Percentiles rank a stretch among this genome's conserved stretches.
Conservation (phyloP, 2,888 invertebrate species). For the Biston stratarius region DNA sequence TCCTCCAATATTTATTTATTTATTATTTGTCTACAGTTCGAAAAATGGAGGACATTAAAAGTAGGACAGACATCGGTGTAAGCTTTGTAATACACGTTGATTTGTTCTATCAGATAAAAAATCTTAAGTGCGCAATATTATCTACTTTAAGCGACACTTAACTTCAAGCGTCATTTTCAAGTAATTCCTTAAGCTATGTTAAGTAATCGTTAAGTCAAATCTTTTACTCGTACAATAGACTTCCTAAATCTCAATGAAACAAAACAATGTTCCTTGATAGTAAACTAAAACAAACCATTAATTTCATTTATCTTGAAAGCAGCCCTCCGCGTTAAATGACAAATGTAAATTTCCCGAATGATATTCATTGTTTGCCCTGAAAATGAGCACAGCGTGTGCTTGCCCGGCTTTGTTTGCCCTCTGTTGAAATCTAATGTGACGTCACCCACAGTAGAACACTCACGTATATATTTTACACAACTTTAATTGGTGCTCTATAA, state of each 20-base stretch:
- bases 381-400: constrained; percentile 73
- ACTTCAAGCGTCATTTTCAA: not conserved
- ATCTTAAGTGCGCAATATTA: no score
- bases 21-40: no score
- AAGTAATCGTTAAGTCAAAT: not conserved
- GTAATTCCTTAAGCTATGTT: not conserved
- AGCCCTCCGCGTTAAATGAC: constrained; percentile 44
- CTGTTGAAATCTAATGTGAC: constrained; percentile 74
- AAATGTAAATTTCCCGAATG: constrained; percentile 60
- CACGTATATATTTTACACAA: constrained; percentile 62
- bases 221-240: not conserved
- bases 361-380: constrained; percentile 66
- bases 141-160: no score
- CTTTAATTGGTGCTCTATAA: constrained; percentile 42
- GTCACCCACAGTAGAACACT: constrained; percentile 61
- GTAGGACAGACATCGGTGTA: no score
- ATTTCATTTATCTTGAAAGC: constrained; percentile 44
- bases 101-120: no score
- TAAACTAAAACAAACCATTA: constrained; percentile 28
- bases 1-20: no score
- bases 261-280: constrained; percentile 32
- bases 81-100: no score
- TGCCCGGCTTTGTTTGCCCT: constrained; percentile 71
- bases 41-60: no score
- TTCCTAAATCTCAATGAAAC: constrained; percentile 28